Conservation (phyloP, 2,888 invertebrate species). For the Punctoribates punctum region DNA sequence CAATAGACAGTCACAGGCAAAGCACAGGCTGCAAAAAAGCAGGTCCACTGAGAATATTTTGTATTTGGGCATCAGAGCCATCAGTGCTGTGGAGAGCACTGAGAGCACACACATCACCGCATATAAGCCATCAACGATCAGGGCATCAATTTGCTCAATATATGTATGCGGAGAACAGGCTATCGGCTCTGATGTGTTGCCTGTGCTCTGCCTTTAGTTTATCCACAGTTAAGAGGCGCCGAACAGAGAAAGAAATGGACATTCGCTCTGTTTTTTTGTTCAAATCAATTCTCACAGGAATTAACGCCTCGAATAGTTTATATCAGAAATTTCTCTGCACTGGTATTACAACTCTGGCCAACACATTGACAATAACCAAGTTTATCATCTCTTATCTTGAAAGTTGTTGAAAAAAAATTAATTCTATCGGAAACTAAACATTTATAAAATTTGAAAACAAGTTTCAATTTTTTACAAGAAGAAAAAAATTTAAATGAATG, state of each 20-base stretch:
- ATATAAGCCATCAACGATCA: slow-evolving; percentile 14
- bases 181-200: not conserved
- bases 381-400: no score
- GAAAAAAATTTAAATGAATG: no score
- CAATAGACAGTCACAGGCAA: no score
- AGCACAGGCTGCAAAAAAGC: not conserved
- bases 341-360: not conserved
- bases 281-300: not conserved
- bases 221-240: no score
- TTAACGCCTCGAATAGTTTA: slow-evolving; percentile 17
- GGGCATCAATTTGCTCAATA: slow-evolving; percentile 27
- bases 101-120: not conserved
- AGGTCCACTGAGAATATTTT: slow-evolving; percentile 2
- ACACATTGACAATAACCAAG: not conserved
- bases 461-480: no score
- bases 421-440: no score
- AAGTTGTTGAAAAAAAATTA: no score
- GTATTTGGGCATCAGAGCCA: not conserved
- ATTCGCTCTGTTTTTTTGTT: not conserved
- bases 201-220: not conserved
- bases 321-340: not conserved
- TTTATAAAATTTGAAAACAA: no score
- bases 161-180: not conserved
- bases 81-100: not conserved
- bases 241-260: slow-evolving; percentile 21